Base-by-base conservation (phyloP, 2,797 vertebrate genomes). In the Echeneis naucrates region DNA sequence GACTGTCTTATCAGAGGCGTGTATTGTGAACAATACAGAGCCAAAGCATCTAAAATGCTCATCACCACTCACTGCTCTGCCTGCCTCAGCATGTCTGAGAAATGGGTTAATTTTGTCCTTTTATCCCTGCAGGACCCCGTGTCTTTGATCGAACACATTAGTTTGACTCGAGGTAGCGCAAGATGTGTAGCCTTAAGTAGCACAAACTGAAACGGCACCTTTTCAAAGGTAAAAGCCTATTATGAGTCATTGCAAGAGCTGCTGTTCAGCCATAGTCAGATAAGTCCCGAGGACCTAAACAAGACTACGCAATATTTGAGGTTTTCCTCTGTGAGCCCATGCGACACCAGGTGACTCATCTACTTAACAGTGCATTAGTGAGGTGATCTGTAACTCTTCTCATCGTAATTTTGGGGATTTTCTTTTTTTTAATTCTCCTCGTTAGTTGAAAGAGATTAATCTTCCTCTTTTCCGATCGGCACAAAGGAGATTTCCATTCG, bases 21-120 rank as follows among this genome's bases (percentile, higher is more conserved):
- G 12, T n/a, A 57, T n/a, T n/a, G n/a, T 55, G 32, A 52, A 67
- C 17, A 3, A 26, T 26, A 16, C 26, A n/a, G 21, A 48, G 13
- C 40, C 21, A 24, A 27, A 65, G 32, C 50, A 72, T 17, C 53
- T 66, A 45, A 72, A 12, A 0, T 2, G 38, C 64, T 58, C 57
- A 27, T 50, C 17, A 4, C 47, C 33, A 17, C 45, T 27, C 1
- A 58, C n/a, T n/a, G 54, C 58, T 61, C 17, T 72, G 45, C 81
- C 53, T 88, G 83, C 62, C 73, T 65, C 54, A 70, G 78, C 86
- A 82, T n/a, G 88, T 84, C 73, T 14, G 14, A 24, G 24, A 19
- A 71, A 30, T 12, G 38, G 64, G 59, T 48, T 54, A 50, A 62
- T 55, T 33, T 14, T 75, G 56, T 24, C 14, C 64, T 70, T 54